phyloP scores from a whole-genome alignment of 2,113 vertebrate genomes.

The Sinocyclocheilus maitianheensis region DNA sequence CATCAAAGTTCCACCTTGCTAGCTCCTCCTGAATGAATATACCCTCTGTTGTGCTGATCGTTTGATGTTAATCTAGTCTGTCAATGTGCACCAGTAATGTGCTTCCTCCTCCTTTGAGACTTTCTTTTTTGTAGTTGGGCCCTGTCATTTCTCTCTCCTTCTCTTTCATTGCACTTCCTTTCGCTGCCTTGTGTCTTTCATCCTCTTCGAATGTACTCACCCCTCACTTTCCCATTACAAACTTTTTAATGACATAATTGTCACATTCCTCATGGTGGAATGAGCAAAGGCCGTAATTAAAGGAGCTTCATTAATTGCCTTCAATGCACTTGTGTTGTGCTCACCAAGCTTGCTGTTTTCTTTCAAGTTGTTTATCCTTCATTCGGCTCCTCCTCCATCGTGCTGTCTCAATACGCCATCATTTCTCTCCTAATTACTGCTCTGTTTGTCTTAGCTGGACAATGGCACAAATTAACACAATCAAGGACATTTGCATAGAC shows the following conservation, averaged over 20 bases:
- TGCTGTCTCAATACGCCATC: slow-evolving; percentile 11
- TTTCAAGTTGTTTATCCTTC: slow-evolving; percentile 56
- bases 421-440: slow-evolving; percentile 39
- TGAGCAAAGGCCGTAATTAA: slow-evolving; percentile 60
- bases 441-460: slow-evolving; percentile 33
- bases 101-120: slow-evolving; percentile 55
- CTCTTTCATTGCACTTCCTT: slow-evolving; percentile 37
- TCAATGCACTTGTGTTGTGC: slow-evolving; percentile 40
- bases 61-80: slow-evolving; percentile 73
- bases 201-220: slow-evolving; percentile 56
- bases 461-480: slow-evolving; percentile 35
- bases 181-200: slow-evolving; percentile 29
- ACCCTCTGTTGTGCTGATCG: slow-evolving; percentile 69
- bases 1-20: slow-evolving; percentile 84
- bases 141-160: slow-evolving; percentile 43
- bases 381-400: slow-evolving; percentile 26
- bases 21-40: slow-evolving; percentile 71
- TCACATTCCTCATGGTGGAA: slow-evolving; percentile 57
- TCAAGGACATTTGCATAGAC: slow-evolving; percentile 37
- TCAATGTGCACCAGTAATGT: slow-evolving; percentile 62
- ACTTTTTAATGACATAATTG: slow-evolving; percentile 60
- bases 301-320: slow-evolving; percentile 59
- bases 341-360: slow-evolving; percentile 48
- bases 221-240: slow-evolving; percentile 44
- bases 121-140: slow-evolving; percentile 36